Evolutionary conservation across 2,797 vertebrate genomes (phyloP).

Genomic region (Poeciliopsis presidionis): DNA sequence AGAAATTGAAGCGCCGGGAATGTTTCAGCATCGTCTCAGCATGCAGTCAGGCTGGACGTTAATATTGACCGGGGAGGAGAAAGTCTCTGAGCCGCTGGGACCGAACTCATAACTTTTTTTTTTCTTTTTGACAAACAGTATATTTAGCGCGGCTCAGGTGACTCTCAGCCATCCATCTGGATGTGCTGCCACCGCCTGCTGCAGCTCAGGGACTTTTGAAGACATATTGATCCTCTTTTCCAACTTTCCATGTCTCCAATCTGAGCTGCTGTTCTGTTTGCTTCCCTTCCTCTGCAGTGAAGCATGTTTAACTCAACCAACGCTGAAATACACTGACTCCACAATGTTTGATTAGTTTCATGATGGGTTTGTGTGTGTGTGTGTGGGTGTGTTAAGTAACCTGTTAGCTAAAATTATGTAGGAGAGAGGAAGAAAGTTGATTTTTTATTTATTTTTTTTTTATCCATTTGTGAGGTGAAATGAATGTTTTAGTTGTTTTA

Average conservation of each 20-base stretch:
- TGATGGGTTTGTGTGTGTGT: neutral
- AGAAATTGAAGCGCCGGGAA: too few species aligned
- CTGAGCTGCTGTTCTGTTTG: neutral
- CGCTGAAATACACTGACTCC: neutral
- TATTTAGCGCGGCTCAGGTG: conserved; percentile 2
- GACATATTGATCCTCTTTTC: neutral
- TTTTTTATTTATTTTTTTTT: too few species aligned
- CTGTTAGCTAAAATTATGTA: too few species aligned
- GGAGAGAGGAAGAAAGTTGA: too few species aligned
- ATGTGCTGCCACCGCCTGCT: neutral
- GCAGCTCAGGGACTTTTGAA: neutral
- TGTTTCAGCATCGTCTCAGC: neutral
- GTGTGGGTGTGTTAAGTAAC: too few species aligned
- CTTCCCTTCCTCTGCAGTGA: neutral
- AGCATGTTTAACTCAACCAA: neutral
- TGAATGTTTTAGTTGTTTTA: too few species aligned
- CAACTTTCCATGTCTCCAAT: neutral
- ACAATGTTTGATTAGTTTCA: neutral
- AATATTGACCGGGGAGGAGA: neutral
- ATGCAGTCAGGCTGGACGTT: neutral
- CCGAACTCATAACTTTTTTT: neutral
- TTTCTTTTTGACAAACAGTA: conserved; percentile 2
- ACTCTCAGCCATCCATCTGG: conserved; percentile 7
- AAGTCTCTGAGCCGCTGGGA: neutral
- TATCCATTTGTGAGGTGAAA: too few species aligned